Evolutionary conservation across 2,113 vertebrate species (phyloP).

Genomic region (Heterochromis multidens): DNA sequence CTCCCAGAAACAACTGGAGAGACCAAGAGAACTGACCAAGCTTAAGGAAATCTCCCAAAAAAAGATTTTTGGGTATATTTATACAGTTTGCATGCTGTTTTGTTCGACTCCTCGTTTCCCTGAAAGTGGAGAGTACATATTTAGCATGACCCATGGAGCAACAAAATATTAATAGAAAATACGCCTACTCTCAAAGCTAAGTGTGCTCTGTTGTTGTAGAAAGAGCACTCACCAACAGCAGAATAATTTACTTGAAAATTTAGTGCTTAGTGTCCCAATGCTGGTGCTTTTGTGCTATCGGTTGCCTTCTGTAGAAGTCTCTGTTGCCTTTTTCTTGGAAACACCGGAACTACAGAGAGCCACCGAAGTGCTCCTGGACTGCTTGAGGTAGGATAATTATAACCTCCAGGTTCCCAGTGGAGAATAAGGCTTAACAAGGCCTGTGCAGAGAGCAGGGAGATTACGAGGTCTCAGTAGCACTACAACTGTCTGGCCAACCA

Average conservation of each 20-base stretch:
- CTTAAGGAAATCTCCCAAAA: accelerated
- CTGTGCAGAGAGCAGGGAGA: conserved; percentile 28
- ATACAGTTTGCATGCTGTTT: accelerated
- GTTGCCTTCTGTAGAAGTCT: neutral
- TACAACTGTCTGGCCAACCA: conserved; percentile 4
- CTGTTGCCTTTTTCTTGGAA: neutral
- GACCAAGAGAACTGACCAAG: neutral
- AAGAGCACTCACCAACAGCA: neutral
- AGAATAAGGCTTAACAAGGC: conserved; percentile 34
- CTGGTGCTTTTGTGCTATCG: neutral
- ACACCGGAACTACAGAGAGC: neutral
- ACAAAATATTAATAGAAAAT: neutral
- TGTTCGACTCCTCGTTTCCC: neutral
- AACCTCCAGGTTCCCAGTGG: conserved; percentile 27
- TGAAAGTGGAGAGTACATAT: neutral
- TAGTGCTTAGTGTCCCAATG: neutral
- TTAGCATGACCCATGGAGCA: neutral
- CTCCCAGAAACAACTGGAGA: neutral
- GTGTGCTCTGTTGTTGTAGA: neutral
- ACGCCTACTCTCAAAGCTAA: neutral
- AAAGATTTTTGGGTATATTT: neutral
- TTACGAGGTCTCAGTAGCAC: conserved; percentile 41
- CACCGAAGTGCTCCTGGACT: neutral
- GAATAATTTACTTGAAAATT: neutral
- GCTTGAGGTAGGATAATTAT: conserved; percentile 13